Evolutionary conservation across 2,113 vertebrate species (phyloP).

Genomic region (Naja naja): DNA sequence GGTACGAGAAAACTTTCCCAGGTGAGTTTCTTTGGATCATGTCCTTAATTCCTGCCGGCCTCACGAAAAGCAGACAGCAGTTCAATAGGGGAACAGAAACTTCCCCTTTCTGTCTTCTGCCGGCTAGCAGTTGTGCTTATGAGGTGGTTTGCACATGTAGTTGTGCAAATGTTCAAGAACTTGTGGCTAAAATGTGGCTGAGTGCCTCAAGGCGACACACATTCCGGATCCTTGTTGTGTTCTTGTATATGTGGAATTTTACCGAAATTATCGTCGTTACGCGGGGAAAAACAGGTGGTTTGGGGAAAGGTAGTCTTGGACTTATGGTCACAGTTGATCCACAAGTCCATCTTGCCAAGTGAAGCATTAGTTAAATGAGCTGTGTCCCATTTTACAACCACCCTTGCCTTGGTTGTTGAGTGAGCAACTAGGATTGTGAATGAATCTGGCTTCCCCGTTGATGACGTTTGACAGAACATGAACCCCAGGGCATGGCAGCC

Average conservation of each 20-base stretch:
- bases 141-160: neutral
- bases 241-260: neutral
- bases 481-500: no score
- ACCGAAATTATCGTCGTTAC: neutral
- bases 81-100: neutral
- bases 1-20: constrained; percentile 57
- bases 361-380: no score
- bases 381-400: no score
- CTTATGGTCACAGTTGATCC: no score
- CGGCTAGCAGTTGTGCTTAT: neutral
- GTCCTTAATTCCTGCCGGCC: neutral
- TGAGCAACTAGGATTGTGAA: no score
- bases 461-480: no score
- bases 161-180: neutral
- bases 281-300: no score
- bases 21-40: constrained; percentile 47
- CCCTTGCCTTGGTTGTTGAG: no score
- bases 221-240: neutral
- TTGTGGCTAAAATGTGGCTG: neutral
- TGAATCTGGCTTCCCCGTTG: no score
- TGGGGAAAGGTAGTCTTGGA: no score
- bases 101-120: neutral
- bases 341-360: no score
- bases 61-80: neutral
- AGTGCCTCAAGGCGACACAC: neutral